Evolutionary conservation across 2,888 invertebrate genomes (phyloP), one percentile per base, ranked within the genome.

Genomic region (Alsophila aescularia): DNA sequence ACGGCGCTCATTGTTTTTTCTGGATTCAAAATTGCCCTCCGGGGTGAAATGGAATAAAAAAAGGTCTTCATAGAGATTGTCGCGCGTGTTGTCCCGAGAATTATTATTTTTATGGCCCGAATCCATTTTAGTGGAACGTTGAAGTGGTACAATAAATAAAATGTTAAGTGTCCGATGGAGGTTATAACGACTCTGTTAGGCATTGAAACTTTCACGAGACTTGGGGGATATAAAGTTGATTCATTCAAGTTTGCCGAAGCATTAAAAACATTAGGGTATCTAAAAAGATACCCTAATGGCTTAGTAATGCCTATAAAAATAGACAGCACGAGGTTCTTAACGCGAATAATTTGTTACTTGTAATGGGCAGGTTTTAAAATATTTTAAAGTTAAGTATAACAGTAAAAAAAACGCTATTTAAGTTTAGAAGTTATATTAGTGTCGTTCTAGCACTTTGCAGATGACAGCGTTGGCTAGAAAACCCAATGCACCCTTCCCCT

Each of bases 1-100:
- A 77, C 72, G 67, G 70, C 67, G 70, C 75, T 77, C 78, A 79
- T 79, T 81, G 81, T 79, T 78, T 66, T 47, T 77, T 74, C 66
- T 69, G 64, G 66, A 66, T 58, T 66, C 61, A 52, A 70, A 78
- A 80, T 73, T 69, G 72, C 65, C 57, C 74, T 58, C 72, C 58
- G 39, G 72, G 60, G 80, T 62, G 69, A 70, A 73, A 76, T 72
- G 69, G 72, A 65, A 64, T 66, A 72, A 72, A 72, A 24, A 72
- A 74, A 72, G 66, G 69, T 66, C 66, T 70, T 67, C 61, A 63
- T 66, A 68, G 60, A 66, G 58, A 59, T 59, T 62, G 62, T 64
- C 62, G 57, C 66, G 61, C 35, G 58, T 59, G 64, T 49, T 60
- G 41, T 45, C 34, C 40, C 43, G 60, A 58, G 55, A 56, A 51